Evolutionary conservation across 2,113 vertebrate species (phyloP).

Genomic region (Charadrius vociferus): DNA sequence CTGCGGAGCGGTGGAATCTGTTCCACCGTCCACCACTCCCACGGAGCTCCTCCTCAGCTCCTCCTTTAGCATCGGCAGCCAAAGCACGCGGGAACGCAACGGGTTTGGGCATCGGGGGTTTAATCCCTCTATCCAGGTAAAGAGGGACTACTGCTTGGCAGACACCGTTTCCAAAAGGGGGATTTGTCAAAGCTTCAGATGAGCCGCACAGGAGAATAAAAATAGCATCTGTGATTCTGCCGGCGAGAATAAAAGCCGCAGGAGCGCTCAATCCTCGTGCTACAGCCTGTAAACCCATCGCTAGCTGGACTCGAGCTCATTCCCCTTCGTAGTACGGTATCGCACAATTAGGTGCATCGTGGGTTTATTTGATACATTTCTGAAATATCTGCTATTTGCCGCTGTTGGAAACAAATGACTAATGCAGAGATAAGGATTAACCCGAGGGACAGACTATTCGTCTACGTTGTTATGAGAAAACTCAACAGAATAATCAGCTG

Average conservation of each 20-base stretch:
- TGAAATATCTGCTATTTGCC: background rate
- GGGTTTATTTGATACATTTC: background rate
- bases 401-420: background rate
- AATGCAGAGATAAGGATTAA: background rate
- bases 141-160: background rate
- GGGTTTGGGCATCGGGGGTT: no score
- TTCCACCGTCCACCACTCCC: background rate
- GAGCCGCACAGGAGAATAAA: background rate
- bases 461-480: background rate
- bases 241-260: background rate
- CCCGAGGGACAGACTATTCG: background rate
- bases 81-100: fast-evolving
- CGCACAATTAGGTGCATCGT: background rate
- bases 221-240: background rate
- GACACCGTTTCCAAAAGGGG: background rate
- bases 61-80: fast-evolving
- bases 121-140: background rate
- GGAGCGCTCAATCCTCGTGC: background rate
- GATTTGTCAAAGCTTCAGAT: background rate
- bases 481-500: background rate
- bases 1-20: background rate
- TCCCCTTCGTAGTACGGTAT: background rate
- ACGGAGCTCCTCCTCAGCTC: background rate
- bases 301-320: background rate
- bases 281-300: background rate